phyloP scores from a whole-genome alignment of 2,797 vertebrate species.

The Esox masquinongy region DNA sequence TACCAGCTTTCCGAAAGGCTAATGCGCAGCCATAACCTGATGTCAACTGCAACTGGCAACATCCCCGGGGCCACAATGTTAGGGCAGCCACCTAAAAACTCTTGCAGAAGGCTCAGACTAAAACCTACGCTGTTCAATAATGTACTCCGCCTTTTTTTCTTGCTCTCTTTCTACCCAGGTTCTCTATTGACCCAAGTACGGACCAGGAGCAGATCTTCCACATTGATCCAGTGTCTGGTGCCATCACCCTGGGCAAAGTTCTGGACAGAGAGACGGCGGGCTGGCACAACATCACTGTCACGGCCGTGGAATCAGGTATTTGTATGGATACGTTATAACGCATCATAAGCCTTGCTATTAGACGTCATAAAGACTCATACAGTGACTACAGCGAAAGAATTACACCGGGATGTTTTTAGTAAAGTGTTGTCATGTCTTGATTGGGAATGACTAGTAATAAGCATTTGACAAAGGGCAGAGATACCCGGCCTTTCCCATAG shows the following conservation, averaged over 20 bases:
- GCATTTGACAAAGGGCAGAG: neutral
- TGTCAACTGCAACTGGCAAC: neutral
- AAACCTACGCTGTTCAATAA: neutral
- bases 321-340: neutral
- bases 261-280: constrained; percentile 94
- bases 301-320: constrained; percentile 92
- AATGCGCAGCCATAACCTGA: constrained; percentile 1
- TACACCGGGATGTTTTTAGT: neutral
- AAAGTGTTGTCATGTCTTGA: neutral
- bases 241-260: constrained; percentile 87
- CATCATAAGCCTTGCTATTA: neutral
- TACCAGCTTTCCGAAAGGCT: neutral
- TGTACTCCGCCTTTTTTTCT: neutral
- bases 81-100: neutral
- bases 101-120: neutral
- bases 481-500: neutral
- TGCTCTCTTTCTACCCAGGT: constrained; percentile 69
- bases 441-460: neutral
- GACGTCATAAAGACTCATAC: neutral
- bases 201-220: constrained; percentile 92
- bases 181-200: constrained; percentile 87
- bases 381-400: neutral
- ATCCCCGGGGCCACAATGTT: neutral
- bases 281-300: constrained; percentile 97
- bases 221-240: constrained; percentile 88